Evolutionary conservation across 2,113 vertebrate genomes (phyloP).

Genomic region (Odobenus rosmarus): DNA sequence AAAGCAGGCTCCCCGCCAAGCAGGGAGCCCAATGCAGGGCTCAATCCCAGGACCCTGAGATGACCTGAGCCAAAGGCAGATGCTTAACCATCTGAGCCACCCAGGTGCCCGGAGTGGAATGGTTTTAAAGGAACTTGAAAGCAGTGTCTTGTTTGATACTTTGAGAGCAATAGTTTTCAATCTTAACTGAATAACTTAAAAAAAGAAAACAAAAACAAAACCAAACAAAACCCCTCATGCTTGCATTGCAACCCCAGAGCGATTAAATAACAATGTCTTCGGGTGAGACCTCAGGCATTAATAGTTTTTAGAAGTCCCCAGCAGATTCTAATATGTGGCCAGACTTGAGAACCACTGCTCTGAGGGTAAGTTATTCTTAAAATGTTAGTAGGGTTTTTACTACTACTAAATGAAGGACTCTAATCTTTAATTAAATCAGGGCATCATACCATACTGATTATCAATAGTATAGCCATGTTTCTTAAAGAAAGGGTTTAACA

Average conservation of each 20-base stretch:
- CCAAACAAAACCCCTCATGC: not conserved
- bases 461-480: slow-evolving; percentile 66
- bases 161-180: not conserved
- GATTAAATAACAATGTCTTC: not conserved
- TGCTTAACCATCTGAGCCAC: no score
- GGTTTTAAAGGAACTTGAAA: slow-evolving; percentile 38
- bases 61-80: no score
- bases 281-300: not conserved
- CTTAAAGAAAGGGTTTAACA: slow-evolving; percentile 81
- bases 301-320: not conserved
- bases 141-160: not conserved
- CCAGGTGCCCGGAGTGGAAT: not conserved
- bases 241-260: not conserved
- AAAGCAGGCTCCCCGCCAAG: no score
- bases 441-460: slow-evolving; percentile 63
- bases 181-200: not conserved
- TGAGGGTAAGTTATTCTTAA: not conserved
- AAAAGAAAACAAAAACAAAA: not conserved
- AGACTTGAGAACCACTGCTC: not conserved
- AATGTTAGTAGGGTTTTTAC: slow-evolving; percentile 49
- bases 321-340: not conserved
- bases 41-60: no score
- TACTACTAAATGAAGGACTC: slow-evolving; percentile 53
- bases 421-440: slow-evolving; percentile 69
- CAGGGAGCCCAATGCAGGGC: no score